Percentiles rank a stretch among this genome's conserved stretches.
Evolutionary conservation across 2,888 invertebrate genomes (phyloP).

Genomic region (Pristionchus mayeri): DNA sequence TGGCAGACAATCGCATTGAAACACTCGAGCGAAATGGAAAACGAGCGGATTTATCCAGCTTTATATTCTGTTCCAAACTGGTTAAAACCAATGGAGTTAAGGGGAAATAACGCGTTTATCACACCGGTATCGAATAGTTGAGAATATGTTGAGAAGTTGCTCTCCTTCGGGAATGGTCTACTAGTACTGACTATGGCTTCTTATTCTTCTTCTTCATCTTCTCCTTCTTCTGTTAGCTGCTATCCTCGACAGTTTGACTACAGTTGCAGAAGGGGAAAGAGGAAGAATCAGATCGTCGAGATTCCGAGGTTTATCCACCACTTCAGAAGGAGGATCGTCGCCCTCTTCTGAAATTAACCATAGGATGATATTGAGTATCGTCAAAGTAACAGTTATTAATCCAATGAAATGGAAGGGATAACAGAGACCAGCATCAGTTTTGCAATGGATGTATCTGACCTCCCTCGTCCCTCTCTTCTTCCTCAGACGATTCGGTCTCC

Average conservation of each 20-base stretch:
- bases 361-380: neutral
- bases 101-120: conserved; percentile 20
- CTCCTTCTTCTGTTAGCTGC: neutral
- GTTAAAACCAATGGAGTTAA: neutral
- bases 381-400: too few relatives aligned
- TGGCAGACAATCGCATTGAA: too few relatives aligned
- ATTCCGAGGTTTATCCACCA: conserved; percentile 28
- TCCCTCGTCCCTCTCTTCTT: conserved; percentile 15
- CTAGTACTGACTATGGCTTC: neutral
- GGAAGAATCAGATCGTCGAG: conserved; percentile 39
- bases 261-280: conserved; percentile 19
- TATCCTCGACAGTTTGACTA: conserved; percentile 30
- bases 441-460: neutral
- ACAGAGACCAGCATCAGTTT: too few relatives aligned
- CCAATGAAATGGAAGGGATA: too few relatives aligned
- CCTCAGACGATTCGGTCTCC: conserved; percentile 7
- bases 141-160: too few relatives aligned
- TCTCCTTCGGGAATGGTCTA: neutral
- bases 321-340: neutral
- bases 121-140: conserved; percentile 6
- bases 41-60: neutral
- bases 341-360: neutral
- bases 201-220: neutral
- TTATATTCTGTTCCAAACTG: neutral
- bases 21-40: conserved; percentile 19